Percentiles rank a stretch among this genome's conserved stretches.
Evolutionary conservation across 2,888 invertebrate species (phyloP).

Genomic region (Dynastes tityus): DNA sequence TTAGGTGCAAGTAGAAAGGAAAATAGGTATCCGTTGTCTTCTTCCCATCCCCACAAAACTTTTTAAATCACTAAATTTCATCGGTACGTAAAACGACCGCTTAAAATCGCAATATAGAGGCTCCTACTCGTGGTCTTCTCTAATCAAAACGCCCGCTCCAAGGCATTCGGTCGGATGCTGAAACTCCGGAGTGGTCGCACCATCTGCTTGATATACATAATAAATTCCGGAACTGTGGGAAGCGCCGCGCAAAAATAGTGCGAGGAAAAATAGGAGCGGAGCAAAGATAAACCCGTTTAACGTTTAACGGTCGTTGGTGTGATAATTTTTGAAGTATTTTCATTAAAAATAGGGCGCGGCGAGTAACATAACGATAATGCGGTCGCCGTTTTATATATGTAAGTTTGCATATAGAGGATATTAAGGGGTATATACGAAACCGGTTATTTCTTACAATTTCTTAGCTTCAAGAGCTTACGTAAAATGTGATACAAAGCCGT

Average conservation of each 20-base stretch:
- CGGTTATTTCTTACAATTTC: no score
- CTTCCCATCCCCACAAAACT: constrained; percentile 10
- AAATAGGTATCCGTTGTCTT: neutral
- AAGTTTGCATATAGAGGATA: constrained; percentile 1
- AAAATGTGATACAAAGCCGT: no score
- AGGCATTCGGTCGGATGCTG: neutral
- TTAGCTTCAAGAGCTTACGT: no score
- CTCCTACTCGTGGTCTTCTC: neutral
- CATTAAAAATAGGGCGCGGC: neutral
- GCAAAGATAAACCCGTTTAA: constrained; percentile 31
- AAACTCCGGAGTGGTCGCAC: constrained; percentile 17
- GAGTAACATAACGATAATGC: constrained; percentile 7
- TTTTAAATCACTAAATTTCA: constrained; percentile 41
- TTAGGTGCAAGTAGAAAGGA: neutral
- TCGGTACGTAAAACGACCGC: constrained; percentile 24
- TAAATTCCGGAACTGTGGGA: constrained; percentile 23
- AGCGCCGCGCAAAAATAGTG: constrained; percentile 22
- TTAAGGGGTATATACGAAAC: neutral
- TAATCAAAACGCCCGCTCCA: constrained; percentile 18
- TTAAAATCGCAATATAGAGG: constrained; percentile 33
- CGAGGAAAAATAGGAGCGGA: constrained; percentile 18
- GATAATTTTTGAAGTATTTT: constrained; percentile 35
- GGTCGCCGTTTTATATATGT: neutral
- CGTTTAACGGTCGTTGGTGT: neutral
- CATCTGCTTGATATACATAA: constrained; percentile 34